A percentile compares a stretch with the other conserved stretches of the same genome.
phyloP scores from a whole-genome alignment of 2,888 invertebrate genomes.

The Octonoba sinensis region DNA sequence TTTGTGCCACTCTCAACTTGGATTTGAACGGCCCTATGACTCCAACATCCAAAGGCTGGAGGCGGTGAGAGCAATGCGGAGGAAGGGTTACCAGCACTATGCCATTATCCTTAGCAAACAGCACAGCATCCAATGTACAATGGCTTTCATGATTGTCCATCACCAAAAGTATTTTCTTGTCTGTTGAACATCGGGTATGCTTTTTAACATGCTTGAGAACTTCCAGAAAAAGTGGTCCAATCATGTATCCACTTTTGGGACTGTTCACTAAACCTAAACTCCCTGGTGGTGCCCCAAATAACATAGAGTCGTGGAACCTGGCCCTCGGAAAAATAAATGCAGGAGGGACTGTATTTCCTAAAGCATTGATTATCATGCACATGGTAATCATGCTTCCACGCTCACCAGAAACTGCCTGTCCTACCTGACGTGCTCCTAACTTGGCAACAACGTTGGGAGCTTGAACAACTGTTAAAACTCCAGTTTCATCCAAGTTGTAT shows the following conservation, averaged over 20 bases:
- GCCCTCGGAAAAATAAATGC: constrained; percentile 12
- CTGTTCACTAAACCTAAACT: neutral
- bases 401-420: constrained; percentile 8
- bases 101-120: constrained; percentile 10
- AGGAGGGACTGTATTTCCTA: constrained; percentile 5
- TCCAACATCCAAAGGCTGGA: too few relatives aligned
- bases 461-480: constrained; percentile 6
- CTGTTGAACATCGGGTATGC: too few relatives aligned
- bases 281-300: constrained; percentile 2
- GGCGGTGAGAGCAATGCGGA: too few relatives aligned
- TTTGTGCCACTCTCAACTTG: too few relatives aligned
- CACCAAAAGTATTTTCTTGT: too few relatives aligned
- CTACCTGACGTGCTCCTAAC: neutral
- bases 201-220: too few relatives aligned
- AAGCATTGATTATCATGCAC: constrained; percentile 5
- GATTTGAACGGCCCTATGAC: too few relatives aligned
- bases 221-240: neutral
- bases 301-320: constrained; percentile 7
- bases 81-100: constrained; percentile 3
- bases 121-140: neutral
- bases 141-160: too few relatives aligned
- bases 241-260: neutral
- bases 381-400: constrained; percentile 1
- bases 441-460: constrained; percentile 10
- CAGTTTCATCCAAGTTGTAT: constrained; percentile 16